Conservation (phyloP, 2,888 invertebrate species). For the Ditylenchus weischeri region DNA sequence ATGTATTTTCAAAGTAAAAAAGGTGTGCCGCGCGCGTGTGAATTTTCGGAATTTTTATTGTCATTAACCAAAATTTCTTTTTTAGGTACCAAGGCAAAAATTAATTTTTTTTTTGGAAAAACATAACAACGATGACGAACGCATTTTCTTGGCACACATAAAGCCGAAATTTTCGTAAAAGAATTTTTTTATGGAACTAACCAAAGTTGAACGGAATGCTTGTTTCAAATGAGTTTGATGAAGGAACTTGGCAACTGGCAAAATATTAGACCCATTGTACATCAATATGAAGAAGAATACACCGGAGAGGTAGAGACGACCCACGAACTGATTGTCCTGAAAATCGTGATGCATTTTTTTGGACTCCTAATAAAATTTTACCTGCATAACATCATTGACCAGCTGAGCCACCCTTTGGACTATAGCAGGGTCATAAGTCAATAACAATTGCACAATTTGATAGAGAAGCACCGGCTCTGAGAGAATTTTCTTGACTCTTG, state of each 20-base stretch:
- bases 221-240: conserved; percentile 92
- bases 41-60: too few species aligned
- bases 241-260: conserved; percentile 89
- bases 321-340: conserved; percentile 85
- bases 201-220: conserved; percentile 86
- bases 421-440: conserved; percentile 94
- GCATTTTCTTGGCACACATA: too few species aligned
- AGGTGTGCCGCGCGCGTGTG: too few species aligned
- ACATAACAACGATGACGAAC: too few species aligned
- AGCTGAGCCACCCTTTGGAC: conserved; percentile 92
- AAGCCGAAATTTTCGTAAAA: too few species aligned
- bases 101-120: too few species aligned
- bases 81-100: too few species aligned
- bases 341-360: not conserved
- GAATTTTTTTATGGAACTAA: conserved; percentile 61
- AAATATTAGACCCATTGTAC: conserved; percentile 95
- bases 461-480: conserved; percentile 84
- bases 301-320: conserved; percentile 88
- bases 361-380: too few species aligned
- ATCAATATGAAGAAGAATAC: conserved; percentile 93
- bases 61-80: too few species aligned
- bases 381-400: conserved; percentile 58
- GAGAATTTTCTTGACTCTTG: conserved; percentile 80
- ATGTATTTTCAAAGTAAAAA: too few species aligned
- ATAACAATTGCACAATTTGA: conserved; percentile 82